phyloP scores from a whole-genome alignment of 2,888 invertebrate genomes.

The Eugnorisma glareosa region DNA sequence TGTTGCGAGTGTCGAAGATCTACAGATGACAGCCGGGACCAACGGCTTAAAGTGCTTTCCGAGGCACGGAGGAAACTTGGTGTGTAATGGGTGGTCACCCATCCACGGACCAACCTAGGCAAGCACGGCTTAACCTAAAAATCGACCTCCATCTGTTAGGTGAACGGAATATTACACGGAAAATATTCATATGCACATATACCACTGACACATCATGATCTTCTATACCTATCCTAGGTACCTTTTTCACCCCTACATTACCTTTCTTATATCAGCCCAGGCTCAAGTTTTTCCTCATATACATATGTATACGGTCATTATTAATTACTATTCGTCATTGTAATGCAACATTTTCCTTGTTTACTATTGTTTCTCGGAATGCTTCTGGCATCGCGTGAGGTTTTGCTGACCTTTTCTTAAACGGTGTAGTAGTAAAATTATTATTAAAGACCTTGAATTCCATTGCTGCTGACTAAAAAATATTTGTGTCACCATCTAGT shows the following conservation, averaged over 20 bases:
- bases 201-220: background rate
- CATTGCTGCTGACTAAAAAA: constrained; percentile 19
- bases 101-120: too few species aligned
- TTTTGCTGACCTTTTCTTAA: constrained; percentile 46
- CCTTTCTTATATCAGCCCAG: constrained; percentile 21
- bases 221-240: background rate
- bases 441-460: constrained; percentile 29
- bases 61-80: too few species aligned
- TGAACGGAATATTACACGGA: constrained; percentile 1
- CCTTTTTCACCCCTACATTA: constrained; percentile 25
- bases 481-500: background rate
- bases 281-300: constrained; percentile 49
- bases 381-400: constrained; percentile 46
- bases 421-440: constrained; percentile 23
- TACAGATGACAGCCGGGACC: too few species aligned
- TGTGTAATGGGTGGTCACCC: too few species aligned
- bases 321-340: constrained; percentile 61
- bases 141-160: too few species aligned
- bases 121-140: too few species aligned
- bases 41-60: too few species aligned
- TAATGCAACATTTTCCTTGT: constrained; percentile 61
- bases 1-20: too few species aligned
- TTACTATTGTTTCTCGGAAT: constrained; percentile 58
- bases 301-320: constrained; percentile 56
- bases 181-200: background rate